Evolutionary conservation across 2,888 invertebrate species (phyloP), one percentile per base, ranked within the genome.

Genomic region (Coelogynopora nodosa): DNA sequence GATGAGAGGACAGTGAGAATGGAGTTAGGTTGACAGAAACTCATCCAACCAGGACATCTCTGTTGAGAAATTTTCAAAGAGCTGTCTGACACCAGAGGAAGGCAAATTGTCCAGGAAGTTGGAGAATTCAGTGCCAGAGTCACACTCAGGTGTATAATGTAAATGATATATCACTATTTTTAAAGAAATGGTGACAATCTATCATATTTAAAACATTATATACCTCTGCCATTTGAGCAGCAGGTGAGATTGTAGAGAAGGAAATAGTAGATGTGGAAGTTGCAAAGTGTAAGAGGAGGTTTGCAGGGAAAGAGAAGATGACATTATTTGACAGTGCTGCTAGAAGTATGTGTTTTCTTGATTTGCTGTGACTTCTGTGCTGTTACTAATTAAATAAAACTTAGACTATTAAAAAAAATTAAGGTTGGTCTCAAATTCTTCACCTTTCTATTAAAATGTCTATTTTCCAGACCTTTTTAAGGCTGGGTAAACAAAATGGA

Each of bases 331-430:
- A 74, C 27, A 26, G 23, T 74, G 27, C 74, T 26, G 23, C 23
- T 74, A 74, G 74, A 74, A 74, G 74, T 74, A 74, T 74, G 74
- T 74, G 74, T 18, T 74, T 74, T 74, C 23, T 74, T 74, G 23
- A 74, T 74, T 74, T 74, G 74, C 18, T 74, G 27, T 74, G 74
- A 74, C 74, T 74, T 74, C 74, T 74, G 74, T n/a, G 5, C n/a
- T n/a, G n/a, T n/a, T n/a, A n/a, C n/a, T n/a, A n/a, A n/a, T n/a
- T n/a, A n/a, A n/a, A n/a, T n/a, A n/a, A n/a, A 49, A 49, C 5
- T 49, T 49, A 49, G 18, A 49, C 49, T 49, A 49, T 49, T 49
- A 49, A 49, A 49, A 49, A 49, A 49, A 49, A 49, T 49, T 10
- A 49, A 49, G 49, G 49, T 18, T 49, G 49, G 49, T 49, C 18